Evolutionary conservation across 2,888 invertebrate species (phyloP), one percentile per base, ranked within the genome.

Genomic region (Pristionchus arcanus): DNA sequence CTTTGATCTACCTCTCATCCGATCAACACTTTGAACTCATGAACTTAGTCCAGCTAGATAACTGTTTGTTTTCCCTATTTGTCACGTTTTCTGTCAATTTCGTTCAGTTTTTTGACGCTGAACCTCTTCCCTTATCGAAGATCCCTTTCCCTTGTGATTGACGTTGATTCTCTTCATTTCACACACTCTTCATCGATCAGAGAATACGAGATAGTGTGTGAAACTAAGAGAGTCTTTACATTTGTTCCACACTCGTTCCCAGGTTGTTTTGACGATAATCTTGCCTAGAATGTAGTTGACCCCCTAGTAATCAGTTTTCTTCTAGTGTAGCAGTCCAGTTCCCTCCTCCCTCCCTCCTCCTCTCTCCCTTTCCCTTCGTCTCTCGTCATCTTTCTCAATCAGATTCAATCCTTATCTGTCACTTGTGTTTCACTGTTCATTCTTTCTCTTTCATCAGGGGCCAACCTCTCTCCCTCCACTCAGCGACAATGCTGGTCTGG

Each of bases 271-370:
- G 42, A 74, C 74, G 19, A 49, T 49, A 15, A 42, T n/a, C 42
- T 28, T 21, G 49, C 81, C 81, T 81, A 81, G 49, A 81, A 49
- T 81, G 49, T 81, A 81, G 81, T 81, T 81, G 81, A 5, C 74
- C 42, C 37, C 77, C 77, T 21, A 42, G 81, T 53, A n/a, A 81
- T 81, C 81, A 28, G 49, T 81, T 37, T 42, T 15, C 13, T 81
- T 81, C 81, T 81, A 81, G 81, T 81, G 81, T 81, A 81, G 81
- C 81, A 81, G 81, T 49, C 49, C 37, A 77, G 42, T 77, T 77
- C 37, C 2, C 9, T 53, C 28, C 49, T 28, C 13, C 81, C n/a
- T 71, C 42, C 2, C 28, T 21, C 31, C 1, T 49, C 4, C 77
- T 81, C 81, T 81, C 81, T 53, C 49, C 81, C 49, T 81, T 81